Conservation (phyloP, 2,797 vertebrate species). For the Falco concolor region DNA sequence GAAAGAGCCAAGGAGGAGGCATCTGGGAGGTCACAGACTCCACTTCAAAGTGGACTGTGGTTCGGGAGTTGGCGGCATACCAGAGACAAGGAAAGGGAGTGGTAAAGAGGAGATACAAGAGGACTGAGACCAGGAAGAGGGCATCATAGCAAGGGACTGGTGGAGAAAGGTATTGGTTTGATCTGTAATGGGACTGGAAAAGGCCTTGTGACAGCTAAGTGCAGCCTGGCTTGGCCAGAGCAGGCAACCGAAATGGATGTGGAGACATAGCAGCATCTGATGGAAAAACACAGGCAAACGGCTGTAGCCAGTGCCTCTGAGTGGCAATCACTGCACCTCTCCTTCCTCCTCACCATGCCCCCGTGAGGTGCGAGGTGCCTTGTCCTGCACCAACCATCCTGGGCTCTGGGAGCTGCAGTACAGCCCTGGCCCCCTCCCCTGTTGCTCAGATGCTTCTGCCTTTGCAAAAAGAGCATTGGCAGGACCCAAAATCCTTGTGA, state of each 20-base stretch:
- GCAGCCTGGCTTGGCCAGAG: not conserved
- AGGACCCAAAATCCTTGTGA: not conserved
- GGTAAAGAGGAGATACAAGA: not conserved
- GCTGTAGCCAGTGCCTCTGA: not conserved
- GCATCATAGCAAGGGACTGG: not conserved
- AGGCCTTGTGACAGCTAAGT: not conserved
- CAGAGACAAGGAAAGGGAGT: not conserved
- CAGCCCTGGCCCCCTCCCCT: not conserved
- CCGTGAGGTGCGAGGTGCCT: fast-evolving
- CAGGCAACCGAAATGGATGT: not conserved
- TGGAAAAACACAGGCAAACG: not conserved
- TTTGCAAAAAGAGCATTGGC: not conserved
- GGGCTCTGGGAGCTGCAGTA: not conserved
- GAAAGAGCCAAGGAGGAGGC: not conserved
- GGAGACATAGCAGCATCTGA: not conserved
- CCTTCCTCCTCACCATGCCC: not conserved
- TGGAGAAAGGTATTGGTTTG: not conserved
- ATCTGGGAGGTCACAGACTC: not conserved
- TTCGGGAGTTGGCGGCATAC: not conserved
- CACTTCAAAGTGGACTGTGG: not conserved
- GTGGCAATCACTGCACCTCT: not conserved
- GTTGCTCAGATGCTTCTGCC: not conserved
- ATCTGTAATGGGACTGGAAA: not conserved
- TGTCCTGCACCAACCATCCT: not conserved
- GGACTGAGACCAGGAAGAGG: not conserved